phyloP scores from a whole-genome alignment of 2,113 vertebrate species.

The Phainopepla nitens region DNA sequence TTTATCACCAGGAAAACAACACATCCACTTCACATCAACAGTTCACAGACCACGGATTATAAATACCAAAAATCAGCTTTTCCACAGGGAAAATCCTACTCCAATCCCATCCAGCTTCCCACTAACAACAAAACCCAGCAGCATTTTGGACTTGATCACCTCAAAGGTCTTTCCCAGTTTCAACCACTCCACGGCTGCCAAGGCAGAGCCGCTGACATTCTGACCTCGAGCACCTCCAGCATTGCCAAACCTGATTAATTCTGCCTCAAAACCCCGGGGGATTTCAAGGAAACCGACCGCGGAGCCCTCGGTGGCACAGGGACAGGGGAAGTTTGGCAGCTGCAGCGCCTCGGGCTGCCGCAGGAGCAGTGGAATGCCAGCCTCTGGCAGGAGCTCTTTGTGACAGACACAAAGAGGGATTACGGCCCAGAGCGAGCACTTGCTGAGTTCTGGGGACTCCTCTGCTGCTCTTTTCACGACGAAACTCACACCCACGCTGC shows the following conservation, averaged over 20 bases:
- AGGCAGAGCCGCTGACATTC: neutral
- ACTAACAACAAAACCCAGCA: neutral
- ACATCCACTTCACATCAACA: neutral
- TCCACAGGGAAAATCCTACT: neutral
- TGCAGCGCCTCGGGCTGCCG: neutral
- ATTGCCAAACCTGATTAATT: neutral
- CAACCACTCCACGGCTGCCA: neutral
- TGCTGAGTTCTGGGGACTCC: neutral
- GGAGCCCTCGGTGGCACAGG: fast-evolving
- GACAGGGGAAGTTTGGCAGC: neutral
- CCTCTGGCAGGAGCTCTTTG: slow-evolving; percentile 21
- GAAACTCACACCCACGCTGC: neutral
- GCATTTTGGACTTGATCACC: neutral
- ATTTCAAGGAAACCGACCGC: neutral
- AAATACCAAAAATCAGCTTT: neutral
- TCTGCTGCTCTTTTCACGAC: neutral
- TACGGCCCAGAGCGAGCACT: neutral
- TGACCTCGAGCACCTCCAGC: neutral
- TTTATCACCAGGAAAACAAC: neutral
- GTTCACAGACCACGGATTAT: neutral
- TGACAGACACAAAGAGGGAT: slow-evolving; percentile 43
- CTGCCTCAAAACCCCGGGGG: fast-evolving
- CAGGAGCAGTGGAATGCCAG: neutral
- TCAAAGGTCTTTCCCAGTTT: neutral
- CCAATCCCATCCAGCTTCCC: neutral